Evolutionary conservation across 2,113 vertebrate genomes (phyloP), one percentile per base, ranked within the genome.

Genomic region (Toxotes jaculatrix): DNA sequence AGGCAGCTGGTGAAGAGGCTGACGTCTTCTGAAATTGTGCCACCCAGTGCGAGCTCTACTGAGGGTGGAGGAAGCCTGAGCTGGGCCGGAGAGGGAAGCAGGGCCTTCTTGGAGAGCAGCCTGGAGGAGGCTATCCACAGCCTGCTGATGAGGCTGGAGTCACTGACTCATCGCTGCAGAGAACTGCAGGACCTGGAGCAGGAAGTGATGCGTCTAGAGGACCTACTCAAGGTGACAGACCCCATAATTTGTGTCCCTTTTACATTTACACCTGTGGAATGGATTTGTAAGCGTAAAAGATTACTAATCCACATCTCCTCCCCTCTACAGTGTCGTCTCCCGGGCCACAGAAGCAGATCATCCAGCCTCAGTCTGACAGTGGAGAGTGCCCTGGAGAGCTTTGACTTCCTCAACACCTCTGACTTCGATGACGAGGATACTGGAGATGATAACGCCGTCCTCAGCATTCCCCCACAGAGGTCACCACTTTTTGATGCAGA

Each of bases 341-440:
- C 96, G 40, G 96, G 93, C 84, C 96, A 96, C 91, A 95, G 95
- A 90, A 99, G 98, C 95, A 95, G 97, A 68, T 97, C 96, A 16
- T 99, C 98, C 90, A 99, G 98, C 94, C 93, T 98, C 89, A 99
- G 98, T 87, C 96, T 99, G 92, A 98, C 97, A 1, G 97, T 99
- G 90, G 98, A 99, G 93, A 99, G 96, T 65, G 98, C 98, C 80
- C 94, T 99, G 93, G 98, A 99, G 95, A 99, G 98, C 93, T 99
- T 99, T 68, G 98, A 99, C 94, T 99, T 99, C 95, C 97, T 99
- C 93, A 98, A 99, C 96, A 99, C 98, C 76, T 99, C 98, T 59
- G 98, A 99, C 93, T 98, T 99, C 85, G 98, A 99, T 51, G 97
- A 99, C 34, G 98, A 99, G 55, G 97, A 98, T 65, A 97, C 96